phyloP scores from a whole-genome alignment of 2,113 vertebrate genomes.

The Archocentrus centrarchus region DNA sequence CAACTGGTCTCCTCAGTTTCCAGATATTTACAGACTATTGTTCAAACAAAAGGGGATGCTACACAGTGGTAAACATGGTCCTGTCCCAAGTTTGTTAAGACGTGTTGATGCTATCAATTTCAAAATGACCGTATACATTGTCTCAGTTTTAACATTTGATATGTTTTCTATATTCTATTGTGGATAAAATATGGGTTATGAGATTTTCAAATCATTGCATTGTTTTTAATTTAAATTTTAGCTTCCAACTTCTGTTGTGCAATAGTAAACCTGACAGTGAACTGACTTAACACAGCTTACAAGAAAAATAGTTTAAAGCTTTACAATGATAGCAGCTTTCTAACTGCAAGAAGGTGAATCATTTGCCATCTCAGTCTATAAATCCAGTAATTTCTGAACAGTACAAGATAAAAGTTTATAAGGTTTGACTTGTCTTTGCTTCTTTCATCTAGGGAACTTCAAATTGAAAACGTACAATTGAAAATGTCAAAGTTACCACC shows the following conservation, averaged over 20 bases:
- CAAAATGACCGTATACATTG: neutral
- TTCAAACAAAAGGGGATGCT: neutral
- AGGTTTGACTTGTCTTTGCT: neutral
- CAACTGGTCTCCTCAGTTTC: neutral
- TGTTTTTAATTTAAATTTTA: neutral
- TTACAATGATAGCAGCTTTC: slow-evolving; percentile 7
- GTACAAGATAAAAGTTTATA: neutral
- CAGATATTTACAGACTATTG: neutral
- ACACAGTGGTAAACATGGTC: neutral
- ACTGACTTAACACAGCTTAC: neutral
- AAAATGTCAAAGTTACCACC: neutral
- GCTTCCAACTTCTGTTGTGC: neutral
- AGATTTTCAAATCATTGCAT: neutral
- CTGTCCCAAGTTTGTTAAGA: neutral
- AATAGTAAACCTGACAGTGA: slow-evolving; percentile 15
- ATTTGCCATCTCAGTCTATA: neutral
- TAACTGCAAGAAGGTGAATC: neutral
- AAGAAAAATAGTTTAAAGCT: neutral
- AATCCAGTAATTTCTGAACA: neutral
- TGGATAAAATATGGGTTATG: neutral
- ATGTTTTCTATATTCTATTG: neutral
- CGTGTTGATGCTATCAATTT: neutral
- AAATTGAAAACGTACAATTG: neutral
- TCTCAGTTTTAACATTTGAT: neutral
- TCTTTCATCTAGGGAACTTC: neutral